Percentiles rank a stretch among this genome's conserved stretches.
Evolutionary conservation across 2,797 vertebrate genomes (phyloP).

Genomic region (Amniataba percoides): DNA sequence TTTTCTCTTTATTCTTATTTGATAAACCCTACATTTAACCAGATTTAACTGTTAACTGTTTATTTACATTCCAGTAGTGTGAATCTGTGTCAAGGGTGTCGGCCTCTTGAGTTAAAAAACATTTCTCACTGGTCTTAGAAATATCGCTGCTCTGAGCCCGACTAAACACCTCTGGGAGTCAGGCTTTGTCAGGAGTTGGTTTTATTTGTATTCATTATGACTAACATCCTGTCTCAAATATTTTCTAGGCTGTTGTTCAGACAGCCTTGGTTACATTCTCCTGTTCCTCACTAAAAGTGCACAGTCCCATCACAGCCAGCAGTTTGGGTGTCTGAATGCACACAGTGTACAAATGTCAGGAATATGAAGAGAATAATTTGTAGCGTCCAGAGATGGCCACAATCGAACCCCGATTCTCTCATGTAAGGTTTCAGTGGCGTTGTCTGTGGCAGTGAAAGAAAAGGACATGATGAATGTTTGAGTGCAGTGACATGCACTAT

Average conservation of each 20-base stretch:
- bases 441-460: neutral
- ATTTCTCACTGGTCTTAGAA: constrained; percentile 5
- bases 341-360: constrained; percentile 7
- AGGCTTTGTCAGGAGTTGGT: neutral
- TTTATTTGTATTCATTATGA: neutral
- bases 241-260: constrained; percentile 4
- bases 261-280: neutral
- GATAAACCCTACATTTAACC: neutral
- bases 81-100: neutral
- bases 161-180: neutral
- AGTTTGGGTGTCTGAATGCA: neutral
- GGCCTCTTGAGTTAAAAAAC: neutral
- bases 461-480: neutral
- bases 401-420: neutral
- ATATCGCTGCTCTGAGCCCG: neutral
- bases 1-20: too few species aligned
- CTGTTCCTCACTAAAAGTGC: neutral
- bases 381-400: neutral
- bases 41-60: neutral
- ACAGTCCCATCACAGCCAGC: neutral
- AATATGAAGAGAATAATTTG: constrained; percentile 12
- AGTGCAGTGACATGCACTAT: neutral
- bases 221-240: constrained; percentile 7
- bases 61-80: neutral
- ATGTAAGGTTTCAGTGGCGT: neutral